phyloP scores from a whole-genome alignment of 2,888 invertebrate species.

The Drymonia ruficornis region DNA sequence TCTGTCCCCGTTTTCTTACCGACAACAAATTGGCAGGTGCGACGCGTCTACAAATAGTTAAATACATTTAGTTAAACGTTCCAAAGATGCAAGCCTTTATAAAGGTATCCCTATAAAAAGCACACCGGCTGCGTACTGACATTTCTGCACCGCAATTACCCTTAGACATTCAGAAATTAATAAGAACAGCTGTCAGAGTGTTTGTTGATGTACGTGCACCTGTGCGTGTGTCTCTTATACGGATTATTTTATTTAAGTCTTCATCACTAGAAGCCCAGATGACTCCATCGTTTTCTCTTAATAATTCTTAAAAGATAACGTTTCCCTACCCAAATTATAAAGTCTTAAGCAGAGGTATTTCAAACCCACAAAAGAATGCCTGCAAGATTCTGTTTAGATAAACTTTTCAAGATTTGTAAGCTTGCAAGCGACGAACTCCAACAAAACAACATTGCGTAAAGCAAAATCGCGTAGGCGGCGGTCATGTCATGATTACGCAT shows the following conservation, averaged over 20 bases:
- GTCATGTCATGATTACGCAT: conserved; percentile 46
- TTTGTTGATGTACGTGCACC: not conserved
- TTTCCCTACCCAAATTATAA: not conserved
- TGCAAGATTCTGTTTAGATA: conserved; percentile 21
- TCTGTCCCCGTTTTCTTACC: conserved; percentile 8
- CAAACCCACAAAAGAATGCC: conserved; percentile 28
- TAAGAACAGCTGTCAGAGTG: conserved; percentile 14
- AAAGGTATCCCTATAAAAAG: conserved; percentile 20
- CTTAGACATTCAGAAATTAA: conserved; percentile 30
- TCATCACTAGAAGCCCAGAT: not conserved
- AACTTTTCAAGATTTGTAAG: conserved; percentile 26
- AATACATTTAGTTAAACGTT: conserved; percentile 17
- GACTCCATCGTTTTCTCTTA: not conserved
- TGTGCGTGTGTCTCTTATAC: not conserved
- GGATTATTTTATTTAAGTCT: not conserved
- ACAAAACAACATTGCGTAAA: conserved; percentile 19
- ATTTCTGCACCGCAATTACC: conserved; percentile 26
- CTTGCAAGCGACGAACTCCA: conserved; percentile 9
- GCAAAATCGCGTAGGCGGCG: conserved; percentile 31
- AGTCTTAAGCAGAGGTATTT: conserved; percentile 7
- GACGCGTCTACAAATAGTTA: conserved; percentile 21
- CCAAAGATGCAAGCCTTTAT: conserved; percentile 12
- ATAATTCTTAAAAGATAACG: not conserved
- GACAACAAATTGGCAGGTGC: conserved; percentile 26
- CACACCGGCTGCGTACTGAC: conserved; percentile 8